Evolutionary conservation across 1,140 invertebrate species (phyloP), one percentile per base, ranked within the genome.

Genomic region (Dreissena rostriformis): DNA sequence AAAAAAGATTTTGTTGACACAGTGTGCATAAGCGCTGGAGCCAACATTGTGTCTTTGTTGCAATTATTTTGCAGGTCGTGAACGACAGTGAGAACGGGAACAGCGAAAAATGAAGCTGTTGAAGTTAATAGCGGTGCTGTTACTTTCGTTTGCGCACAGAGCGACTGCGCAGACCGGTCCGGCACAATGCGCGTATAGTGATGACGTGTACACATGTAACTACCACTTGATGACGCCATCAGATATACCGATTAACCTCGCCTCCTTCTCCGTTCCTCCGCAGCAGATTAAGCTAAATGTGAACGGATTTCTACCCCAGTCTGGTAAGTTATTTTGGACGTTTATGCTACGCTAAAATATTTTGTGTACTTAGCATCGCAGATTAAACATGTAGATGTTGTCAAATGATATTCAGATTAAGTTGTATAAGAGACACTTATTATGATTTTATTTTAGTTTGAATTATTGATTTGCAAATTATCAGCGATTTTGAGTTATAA

Each of bases 191-290:
- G 65, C 68, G 11, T 82, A 82, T 24, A 55, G 19, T 22, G 57
- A 82, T 28, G 79, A 68, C n/a, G 79, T 82, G 14, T 82, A 71
- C 39, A 61, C 53, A 29, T 82, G 79, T 61, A n/a, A 73, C 29
- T 82, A 82, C 52, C 52, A 15, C 26, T 22, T 57, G 5, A 82
- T 82, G 79, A 52, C 68, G 14, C 26, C 68, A 24, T 53, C 79
- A 26, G 53, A 82, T 28, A n/a, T 55, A 66, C 79, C 79, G 10
- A 82, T 82, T 19, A 19, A 73, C n/a, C 73, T 51, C 57, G 53
- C n/a, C 22, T 22, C 51, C 0, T 82, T 82, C 26, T 61, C 51
- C 17, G 39, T 24, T 0, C 51, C 28, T 4, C 79, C 79, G 4
- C 79, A 82, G 49, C 79, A 63, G 29, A 52, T 82, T 53, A 24